These are phyloP conservation scores for Neoscelio sp. DNA, from an alignment of 2,888 invertebrate species.

Conservation along the genomic window DNA sequence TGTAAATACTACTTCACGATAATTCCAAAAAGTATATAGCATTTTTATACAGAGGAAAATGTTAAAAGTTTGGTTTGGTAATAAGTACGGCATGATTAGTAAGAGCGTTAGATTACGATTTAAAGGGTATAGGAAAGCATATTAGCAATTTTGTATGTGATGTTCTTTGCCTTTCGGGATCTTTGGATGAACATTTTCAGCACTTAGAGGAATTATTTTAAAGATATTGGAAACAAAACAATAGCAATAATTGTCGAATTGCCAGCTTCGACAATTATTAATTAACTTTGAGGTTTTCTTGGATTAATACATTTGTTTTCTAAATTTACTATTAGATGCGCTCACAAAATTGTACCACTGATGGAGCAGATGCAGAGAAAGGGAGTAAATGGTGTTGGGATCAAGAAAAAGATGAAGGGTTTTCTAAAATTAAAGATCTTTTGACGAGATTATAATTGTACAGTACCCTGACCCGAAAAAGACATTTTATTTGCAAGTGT, in stretches of 20 bases:
- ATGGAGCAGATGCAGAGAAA: constrained; percentile 41
- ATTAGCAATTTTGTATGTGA: too few relatives aligned
- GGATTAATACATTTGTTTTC: constrained; percentile 3
- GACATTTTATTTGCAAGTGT: too few relatives aligned
- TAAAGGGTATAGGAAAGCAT: too few relatives aligned
- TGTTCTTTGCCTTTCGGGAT: too few relatives aligned
- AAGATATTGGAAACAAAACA: neutral
- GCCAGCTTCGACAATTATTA: neutral
- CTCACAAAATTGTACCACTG: constrained; percentile 19
- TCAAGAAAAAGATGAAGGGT: constrained; percentile 20
- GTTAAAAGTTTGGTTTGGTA: constrained; percentile 9
- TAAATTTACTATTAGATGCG: constrained; percentile 3
- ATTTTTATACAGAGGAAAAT: neutral
- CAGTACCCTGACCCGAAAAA: too few relatives aligned
- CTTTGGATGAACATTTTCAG: too few relatives aligned
- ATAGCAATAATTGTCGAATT: neutral
- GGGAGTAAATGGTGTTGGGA: constrained; percentile 43
- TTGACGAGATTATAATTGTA: too few relatives aligned
- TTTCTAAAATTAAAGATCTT: too few relatives aligned
- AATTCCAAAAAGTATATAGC: neutral
- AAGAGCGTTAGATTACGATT: too few relatives aligned
- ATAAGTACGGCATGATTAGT: too few relatives aligned
- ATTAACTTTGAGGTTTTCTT: neutral
- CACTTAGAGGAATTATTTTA: neutral
- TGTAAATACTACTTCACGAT: neutral